A percentile compares a stretch with the other conserved stretches of the same genome.
phyloP scores from a whole-genome alignment of 1,140 invertebrate species.

The Elysia chlorotica region DNA sequence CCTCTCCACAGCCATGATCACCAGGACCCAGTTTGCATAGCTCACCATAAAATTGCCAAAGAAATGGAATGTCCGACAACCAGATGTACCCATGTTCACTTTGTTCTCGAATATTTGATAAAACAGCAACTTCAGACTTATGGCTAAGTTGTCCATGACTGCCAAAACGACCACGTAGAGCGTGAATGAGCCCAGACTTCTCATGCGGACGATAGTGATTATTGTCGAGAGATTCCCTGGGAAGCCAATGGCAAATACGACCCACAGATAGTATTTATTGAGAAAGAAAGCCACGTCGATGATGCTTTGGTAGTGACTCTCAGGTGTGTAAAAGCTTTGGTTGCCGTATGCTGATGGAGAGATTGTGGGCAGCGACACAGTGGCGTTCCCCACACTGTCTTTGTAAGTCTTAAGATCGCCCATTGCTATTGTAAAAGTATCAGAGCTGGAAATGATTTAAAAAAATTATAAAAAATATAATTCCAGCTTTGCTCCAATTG shows the following conservation, averaged over 20 bases:
- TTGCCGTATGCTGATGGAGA: background rate
- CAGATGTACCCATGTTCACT: conserved; percentile 22
- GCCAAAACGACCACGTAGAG: conserved; percentile 44
- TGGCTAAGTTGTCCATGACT: conserved; percentile 35
- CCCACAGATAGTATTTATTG: conserved; percentile 21
- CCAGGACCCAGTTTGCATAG: conserved; percentile 50
- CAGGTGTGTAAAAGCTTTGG: too few species aligned
- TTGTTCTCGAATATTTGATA: conserved; percentile 20
- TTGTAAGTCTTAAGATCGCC: too few species aligned
- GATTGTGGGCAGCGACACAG: conserved; percentile 9
- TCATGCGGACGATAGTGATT: conserved; percentile 36
- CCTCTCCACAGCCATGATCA: conserved; percentile 45
- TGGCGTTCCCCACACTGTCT: conserved; percentile 10
- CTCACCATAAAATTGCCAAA: conserved; percentile 37
- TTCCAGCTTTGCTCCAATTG: too few species aligned
- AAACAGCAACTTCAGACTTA: conserved; percentile 38
- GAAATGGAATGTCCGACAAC: conserved; percentile 32
- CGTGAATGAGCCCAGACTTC: conserved; percentile 36
- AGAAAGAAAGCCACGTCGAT: background rate
- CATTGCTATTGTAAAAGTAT: too few species aligned
- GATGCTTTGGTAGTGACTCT: background rate
- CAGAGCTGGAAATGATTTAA: too few species aligned
- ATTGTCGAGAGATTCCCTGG: conserved; percentile 42
- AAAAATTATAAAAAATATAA: too few species aligned
- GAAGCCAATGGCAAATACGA: conserved; percentile 5